Percentiles rank a stretch among this genome's conserved stretches.
phyloP scores from a whole-genome alignment of 2,113 vertebrate species.

The Glaucomys volans region DNA sequence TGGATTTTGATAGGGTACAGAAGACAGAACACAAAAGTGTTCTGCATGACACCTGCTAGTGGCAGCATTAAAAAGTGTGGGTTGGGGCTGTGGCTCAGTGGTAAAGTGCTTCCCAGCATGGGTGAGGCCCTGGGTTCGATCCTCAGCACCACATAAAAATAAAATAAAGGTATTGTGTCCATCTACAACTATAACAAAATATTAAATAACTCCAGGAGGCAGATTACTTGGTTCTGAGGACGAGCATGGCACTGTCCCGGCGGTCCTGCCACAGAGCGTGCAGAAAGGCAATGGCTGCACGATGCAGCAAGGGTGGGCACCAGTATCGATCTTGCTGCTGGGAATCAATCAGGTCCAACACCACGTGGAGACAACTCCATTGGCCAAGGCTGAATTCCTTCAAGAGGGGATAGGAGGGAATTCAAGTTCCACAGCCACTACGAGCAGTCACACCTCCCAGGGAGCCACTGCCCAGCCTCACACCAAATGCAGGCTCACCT shows the following conservation, averaged over 20 bases:
- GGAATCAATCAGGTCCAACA: slow-evolving; percentile 95
- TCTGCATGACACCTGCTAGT: not conserved
- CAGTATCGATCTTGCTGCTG: slow-evolving; percentile 95
- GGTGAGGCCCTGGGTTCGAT: too few species aligned
- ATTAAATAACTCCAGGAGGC: too few species aligned
- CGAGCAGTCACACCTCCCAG: not conserved
- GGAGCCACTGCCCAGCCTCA: not conserved
- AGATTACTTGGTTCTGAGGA: slow-evolving; percentile 94
- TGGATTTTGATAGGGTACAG: not conserved
- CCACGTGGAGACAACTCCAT: slow-evolving; percentile 97
- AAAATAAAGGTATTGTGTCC: too few species aligned
- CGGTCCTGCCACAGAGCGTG: slow-evolving; percentile 99
- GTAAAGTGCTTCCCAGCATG: too few species aligned
- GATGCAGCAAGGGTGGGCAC: slow-evolving; percentile 95
- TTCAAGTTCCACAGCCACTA: not conserved
- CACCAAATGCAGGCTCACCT: slow-evolving; percentile 86
- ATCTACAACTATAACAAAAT: too few species aligned
- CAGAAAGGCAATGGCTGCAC: slow-evolving; percentile 95
- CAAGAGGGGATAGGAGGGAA: not conserved
- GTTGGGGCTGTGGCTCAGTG: too few species aligned
- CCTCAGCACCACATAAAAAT: too few species aligned
- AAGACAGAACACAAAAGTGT: not conserved
- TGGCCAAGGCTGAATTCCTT: slow-evolving; percentile 96
- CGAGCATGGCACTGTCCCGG: slow-evolving; percentile 96
- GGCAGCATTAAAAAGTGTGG: not conserved